These are phyloP conservation scores for Erebia palarica DNA, from an alignment of 2,888 invertebrate genomes.

Conservation along the genomic window DNA sequence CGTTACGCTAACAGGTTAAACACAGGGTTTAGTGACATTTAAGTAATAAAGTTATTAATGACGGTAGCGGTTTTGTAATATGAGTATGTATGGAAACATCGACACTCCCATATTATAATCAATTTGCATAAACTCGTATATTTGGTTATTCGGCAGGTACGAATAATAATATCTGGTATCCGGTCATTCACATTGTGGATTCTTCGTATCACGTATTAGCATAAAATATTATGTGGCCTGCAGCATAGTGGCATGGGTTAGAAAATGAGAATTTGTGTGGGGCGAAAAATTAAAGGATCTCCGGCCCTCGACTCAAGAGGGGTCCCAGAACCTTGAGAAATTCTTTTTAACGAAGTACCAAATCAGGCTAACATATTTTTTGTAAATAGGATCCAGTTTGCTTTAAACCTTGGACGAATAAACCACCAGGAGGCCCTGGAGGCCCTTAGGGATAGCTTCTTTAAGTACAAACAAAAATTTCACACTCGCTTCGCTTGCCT, in stretches of 20 bases:
- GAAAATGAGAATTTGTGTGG: no score
- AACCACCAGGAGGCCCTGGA: no score
- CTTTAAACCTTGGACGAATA: no score
- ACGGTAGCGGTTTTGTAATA: conserved; percentile 24
- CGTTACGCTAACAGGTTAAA: not conserved
- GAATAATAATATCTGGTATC: not conserved
- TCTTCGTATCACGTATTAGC: conserved; percentile 12
- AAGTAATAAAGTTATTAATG: conserved; percentile 21
- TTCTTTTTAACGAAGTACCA: no score
- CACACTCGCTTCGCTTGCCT: no score
- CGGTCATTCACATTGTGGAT: not conserved
- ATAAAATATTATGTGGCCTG: conserved; percentile 13
- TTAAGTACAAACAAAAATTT: no score
- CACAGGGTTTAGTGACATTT: not conserved
- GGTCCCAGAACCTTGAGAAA: no score
- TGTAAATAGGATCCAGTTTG: no score
- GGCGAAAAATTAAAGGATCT: no score
- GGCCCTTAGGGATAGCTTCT: no score
- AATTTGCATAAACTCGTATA: conserved; percentile 14
- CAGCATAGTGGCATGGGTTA: not conserved
- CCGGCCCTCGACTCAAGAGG: no score
- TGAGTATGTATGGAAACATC: not conserved
- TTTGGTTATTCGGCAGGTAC: not conserved
- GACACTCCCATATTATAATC: conserved; percentile 15
- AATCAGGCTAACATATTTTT: no score